phyloP scores from a whole-genome alignment of 1,140 invertebrate genomes.

The Pristionchus pacificus region DNA sequence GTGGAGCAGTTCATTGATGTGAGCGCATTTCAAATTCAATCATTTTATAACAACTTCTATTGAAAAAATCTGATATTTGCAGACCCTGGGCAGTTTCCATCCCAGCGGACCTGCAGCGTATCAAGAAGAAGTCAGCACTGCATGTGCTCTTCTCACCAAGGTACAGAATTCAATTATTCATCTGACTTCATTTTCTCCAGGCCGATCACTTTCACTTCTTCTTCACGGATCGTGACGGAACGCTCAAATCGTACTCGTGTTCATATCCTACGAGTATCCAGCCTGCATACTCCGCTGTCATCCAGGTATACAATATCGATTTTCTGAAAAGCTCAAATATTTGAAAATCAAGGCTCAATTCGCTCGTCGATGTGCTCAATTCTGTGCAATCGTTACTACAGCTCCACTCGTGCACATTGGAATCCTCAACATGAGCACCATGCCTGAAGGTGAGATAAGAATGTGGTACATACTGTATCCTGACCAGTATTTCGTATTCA shows the following conservation, averaged over 20 bases:
- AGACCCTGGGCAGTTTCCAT: conserved; percentile 30
- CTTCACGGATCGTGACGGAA: conserved; percentile 57
- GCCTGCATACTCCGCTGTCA: conserved; percentile 55
- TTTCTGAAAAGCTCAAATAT: not conserved
- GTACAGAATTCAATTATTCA: not conserved
- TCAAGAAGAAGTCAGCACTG: conserved; percentile 12
- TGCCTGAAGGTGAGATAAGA: conserved; percentile 46
- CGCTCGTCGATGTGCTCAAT: conserved; percentile 56
- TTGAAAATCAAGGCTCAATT: conserved; percentile 43
- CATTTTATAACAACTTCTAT: not conserved
- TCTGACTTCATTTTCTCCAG: conserved; percentile 20
- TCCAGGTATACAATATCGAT: conserved; percentile 36
- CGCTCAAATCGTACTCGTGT: conserved; percentile 53
- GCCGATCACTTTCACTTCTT: conserved; percentile 57
- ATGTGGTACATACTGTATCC: not conserved
- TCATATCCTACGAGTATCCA: conserved; percentile 54
- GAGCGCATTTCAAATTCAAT: not conserved
- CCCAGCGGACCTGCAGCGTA: conserved; percentile 21
- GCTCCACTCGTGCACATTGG: conserved; percentile 52
- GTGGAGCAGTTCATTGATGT: conserved; percentile 51
- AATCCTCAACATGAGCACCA: conserved; percentile 50
- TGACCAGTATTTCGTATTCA: too few species aligned
- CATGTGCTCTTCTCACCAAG: conserved; percentile 9
- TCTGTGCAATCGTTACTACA: conserved; percentile 56
- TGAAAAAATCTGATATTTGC: conserved; percentile 1